Evolutionary conservation across 1,140 invertebrate species (phyloP), one percentile per base, ranked within the genome.

Genomic region (Mycetomoellerius zeteki): DNA sequence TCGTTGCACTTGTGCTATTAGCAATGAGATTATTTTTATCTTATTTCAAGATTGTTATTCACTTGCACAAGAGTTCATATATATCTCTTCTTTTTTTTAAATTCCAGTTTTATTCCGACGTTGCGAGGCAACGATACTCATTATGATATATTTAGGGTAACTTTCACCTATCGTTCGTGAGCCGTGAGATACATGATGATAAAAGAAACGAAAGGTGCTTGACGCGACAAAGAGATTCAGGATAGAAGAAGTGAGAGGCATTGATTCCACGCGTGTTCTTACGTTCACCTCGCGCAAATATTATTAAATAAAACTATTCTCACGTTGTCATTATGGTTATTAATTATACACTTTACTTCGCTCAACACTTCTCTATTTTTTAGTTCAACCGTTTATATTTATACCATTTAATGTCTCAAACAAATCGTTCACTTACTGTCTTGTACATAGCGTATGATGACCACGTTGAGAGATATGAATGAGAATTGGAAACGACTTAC

Each of bases 91-190:
- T 21, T 6, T 56, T 56, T 56, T 10, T 21, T 21, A 0, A 2
- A 67, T 21, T 54, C 5, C 30, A 27, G 54, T 19, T 52, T 7
- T n/a, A 19, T 16, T 8, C 19, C 5, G 16, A 69, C 2, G 12
- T 37, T 8, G n/a, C 47, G 14, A 27, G 3, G n/a, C 43, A n/a
- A 24, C 14, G 7, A 65, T 78, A 60, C 6, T 4, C 8, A 56
- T 4, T n/a, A 56, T 16, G 14, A 50, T 27, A 76, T 27, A 64
- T 73, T 73, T 73, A 82, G 37, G 24, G 1, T 67, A 37, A 82
- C 80, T 82, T 82, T 82, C 80, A 73, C 80, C 60, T 72, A 82
- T 37, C 47, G 47, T 56, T 43, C 30, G 14, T 24, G 52, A 56
- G 30, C 27, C n/a, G 21, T 54, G 19, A 73, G 8, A 73, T 27